A percentile compares a stretch with the other conserved stretches of the same genome.
These are phyloP conservation scores for Pristionchus exspectatus DNA, from an alignment of 2,888 invertebrate genomes.

Conservation along the genomic window DNA sequence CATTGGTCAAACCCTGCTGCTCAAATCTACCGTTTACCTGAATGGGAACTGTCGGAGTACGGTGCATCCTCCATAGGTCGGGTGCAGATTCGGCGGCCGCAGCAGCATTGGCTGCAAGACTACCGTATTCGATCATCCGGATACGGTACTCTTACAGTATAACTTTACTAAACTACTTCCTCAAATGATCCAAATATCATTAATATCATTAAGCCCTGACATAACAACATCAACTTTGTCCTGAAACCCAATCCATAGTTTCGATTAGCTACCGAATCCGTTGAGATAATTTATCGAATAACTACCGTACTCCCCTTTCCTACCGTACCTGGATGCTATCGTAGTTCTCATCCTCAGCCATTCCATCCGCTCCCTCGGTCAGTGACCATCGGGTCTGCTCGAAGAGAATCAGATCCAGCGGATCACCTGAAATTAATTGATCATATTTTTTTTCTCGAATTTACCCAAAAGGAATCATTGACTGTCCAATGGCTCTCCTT, in stretches of 20 bases:
- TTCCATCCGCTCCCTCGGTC: slow-evolving; percentile 53
- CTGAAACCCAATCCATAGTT: too few relatives aligned
- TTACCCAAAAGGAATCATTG: too few relatives aligned
- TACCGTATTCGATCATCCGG: too few relatives aligned
- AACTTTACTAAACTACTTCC: not conserved
- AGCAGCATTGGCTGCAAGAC: slow-evolving; percentile 52
- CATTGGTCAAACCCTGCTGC: not conserved
- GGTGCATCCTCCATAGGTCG: slow-evolving; percentile 77
- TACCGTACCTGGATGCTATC: slow-evolving; percentile 60
- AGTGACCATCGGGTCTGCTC: slow-evolving; percentile 55
- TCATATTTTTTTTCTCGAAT: too few relatives aligned
- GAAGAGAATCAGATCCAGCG: slow-evolving; percentile 67
- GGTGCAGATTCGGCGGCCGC: slow-evolving; percentile 49
- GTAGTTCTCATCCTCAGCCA: slow-evolving; percentile 58
- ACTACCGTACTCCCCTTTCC: not conserved
- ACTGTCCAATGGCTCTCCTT: too few relatives aligned
- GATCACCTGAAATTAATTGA: slow-evolving; percentile 68
- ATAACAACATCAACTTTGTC: too few relatives aligned
- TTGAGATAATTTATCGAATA: not conserved
- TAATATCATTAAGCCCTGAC: too few relatives aligned
- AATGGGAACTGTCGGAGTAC: slow-evolving; percentile 82
- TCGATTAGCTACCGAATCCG: not conserved
- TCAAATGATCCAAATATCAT: not conserved
- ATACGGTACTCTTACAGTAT: not conserved
- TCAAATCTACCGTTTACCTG: slow-evolving; percentile 62